Evolutionary conservation across 2,113 vertebrate species (phyloP), one percentile per base, ranked within the genome.

Genomic region (Prunella himalayana): DNA sequence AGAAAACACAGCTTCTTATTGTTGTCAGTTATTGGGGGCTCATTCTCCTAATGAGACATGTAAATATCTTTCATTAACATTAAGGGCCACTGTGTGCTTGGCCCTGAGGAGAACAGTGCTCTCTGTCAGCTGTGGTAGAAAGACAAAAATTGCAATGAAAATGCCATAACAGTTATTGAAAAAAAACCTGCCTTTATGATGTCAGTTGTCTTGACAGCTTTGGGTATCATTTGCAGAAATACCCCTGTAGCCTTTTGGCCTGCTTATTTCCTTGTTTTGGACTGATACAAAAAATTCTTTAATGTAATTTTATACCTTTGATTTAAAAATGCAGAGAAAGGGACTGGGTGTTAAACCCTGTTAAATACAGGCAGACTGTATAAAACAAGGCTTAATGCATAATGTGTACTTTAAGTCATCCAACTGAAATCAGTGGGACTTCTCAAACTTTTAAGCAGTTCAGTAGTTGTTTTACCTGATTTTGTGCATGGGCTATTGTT

Each of bases 1-100:
- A 91, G 94, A 90, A 97, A 89, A 97, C 80, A 97, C 90, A 96
- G 96, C 59, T 92, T 91, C 78, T 88, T 95, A 85, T 90, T 97
- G 96, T 97, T 90, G 78, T 33, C 83, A 82, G 78, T 86, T 95
- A 95, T 95, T 92, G 76, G 90, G 90, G 93, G 63, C 70, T 96
- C 60, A 80, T 94, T 97, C 91, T 96, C 80, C 92, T 80, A 87
- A 91, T 92, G 66, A 94, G 86, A 83, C 87, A 82, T 90, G 75
- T 75, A 96, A 94, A 95, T 96, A 90, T 50, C 88, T 88, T 94
- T 92, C 90, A 94, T 96, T 96, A 96, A 93, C 72, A 80, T 89
- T 93, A 92, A 94, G 6, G 24, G 70, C 1, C 5, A 85, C 75
- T 95, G 63, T 81, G 66, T 91, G 81, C 72, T 86, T 63, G 72